Base-by-base conservation (phyloP, 2,888 invertebrate species). In the Buathra laborator region DNA sequence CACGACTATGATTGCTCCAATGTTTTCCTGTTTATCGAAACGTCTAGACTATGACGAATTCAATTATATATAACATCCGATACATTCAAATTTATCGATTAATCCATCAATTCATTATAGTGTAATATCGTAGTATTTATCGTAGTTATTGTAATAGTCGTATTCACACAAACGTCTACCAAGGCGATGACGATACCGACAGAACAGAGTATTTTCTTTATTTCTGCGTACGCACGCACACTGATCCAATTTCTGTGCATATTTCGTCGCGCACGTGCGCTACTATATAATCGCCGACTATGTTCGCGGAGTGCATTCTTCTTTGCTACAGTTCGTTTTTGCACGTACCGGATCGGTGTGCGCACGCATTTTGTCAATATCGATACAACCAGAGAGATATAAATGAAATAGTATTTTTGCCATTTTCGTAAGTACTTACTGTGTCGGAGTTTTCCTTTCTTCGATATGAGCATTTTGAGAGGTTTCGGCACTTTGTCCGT, bases 391-490 rank as follows among this genome's bases (percentile, higher is more conserved):
- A 1, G 1, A 46, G 12, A 12, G 12, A 19, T 14, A 32, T 7
- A n/a, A 70, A n/a, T 51, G 2, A 29, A 7, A 32, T 29, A 10
- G 2, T 12, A 64, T 51, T 67, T 51, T 70, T 24, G 51, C 24
- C 16, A 70, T 32, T 7, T 66, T 19, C 6, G n/a, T 24, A 37
- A 37, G 37, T 37, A 96, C 97, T 97, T 94, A 98, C 98, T 96
- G 93, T 96, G 96, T 91, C 96, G 96, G 84, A 97, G 95, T 92
- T 96, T 96, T 87, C 96, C 96, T 90, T 96, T 96, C 91, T 97
- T 96, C 14, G 97, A 97, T 91, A 98, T 97, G 87, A 98, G 95
- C 96, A 97, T 97, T 89, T 96, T 97, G 67, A 97, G 93, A 0
- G 97, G 97, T 62, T 96, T 95, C 16, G 93, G 93, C 24, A 93